phyloP scores from a whole-genome alignment of 2,113 vertebrate species.

The Oryzias woworae region DNA sequence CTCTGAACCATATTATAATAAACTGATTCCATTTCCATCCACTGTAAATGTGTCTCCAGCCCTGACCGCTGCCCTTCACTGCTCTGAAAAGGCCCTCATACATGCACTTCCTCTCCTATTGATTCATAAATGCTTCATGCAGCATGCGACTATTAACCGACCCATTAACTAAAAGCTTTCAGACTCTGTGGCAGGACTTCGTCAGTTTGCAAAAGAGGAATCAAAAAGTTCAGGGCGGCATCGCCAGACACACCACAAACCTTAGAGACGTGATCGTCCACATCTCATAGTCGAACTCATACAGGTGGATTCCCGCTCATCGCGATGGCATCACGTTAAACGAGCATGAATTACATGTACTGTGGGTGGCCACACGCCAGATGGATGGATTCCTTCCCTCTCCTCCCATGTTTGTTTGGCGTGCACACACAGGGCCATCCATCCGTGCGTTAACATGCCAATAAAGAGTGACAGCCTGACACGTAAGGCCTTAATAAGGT shows the following conservation, averaged over 20 bases:
- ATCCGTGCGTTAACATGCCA: conserved; percentile 27
- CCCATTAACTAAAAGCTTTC: conserved; percentile 37
- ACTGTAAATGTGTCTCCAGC: background rate
- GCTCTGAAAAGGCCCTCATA: conserved; percentile 22
- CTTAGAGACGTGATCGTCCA: conserved; percentile 5
- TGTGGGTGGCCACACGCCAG: conserved; percentile 4
- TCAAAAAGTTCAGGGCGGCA: background rate
- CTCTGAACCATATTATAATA: no score
- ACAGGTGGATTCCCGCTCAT: background rate
- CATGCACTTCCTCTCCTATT: conserved; percentile 21
- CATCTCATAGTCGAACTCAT: background rate
- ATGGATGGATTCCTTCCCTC: conserved; percentile 12
- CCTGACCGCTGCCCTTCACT: background rate
- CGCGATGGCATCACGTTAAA: conserved; percentile 24
- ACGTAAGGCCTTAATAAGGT: conserved; percentile 59
- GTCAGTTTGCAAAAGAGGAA: conserved; percentile 2
- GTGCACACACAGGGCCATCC: conserved; percentile 33
- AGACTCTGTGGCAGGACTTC: conserved; percentile 12
- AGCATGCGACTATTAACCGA: conserved; percentile 36
- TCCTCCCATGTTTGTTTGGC: conserved; percentile 31
- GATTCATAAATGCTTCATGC: conserved; percentile 38
- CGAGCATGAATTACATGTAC: conserved; percentile 45
- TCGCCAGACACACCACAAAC: background rate
- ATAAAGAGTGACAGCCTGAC: conserved; percentile 58
- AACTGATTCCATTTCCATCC: background rate